A percentile compares a stretch with the other conserved stretches of the same genome.
Evolutionary conservation across 2,113 vertebrate species (phyloP).

Genomic region (Vireo altiloquus): DNA sequence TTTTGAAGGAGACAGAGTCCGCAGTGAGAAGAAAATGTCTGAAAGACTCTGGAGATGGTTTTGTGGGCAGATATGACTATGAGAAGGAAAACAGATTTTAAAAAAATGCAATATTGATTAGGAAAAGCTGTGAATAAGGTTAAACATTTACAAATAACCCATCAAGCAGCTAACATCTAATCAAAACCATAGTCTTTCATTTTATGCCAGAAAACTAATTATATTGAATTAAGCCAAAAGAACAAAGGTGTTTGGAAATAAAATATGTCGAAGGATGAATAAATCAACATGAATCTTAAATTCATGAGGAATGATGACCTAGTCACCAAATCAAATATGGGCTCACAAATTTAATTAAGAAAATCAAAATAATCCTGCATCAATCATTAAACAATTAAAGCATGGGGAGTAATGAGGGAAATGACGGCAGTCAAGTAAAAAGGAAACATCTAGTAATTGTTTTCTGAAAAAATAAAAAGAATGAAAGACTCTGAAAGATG

Average conservation of each 20-base stretch:
- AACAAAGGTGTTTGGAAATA: conserved; percentile 10
- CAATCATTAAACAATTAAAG: conserved; percentile 33
- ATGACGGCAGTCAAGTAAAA: background rate
- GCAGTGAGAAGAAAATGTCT: background rate
- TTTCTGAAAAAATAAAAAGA: background rate
- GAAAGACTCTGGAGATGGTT: background rate
- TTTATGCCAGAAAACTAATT: conserved; percentile 23
- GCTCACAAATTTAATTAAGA: conserved; percentile 32
- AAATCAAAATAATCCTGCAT: background rate
- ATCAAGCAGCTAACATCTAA: background rate
- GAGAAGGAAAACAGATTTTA: background rate
- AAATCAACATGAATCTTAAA: background rate
- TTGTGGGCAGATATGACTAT: background rate
- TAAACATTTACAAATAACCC: conserved; percentile 7
- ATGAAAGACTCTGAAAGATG: background rate
- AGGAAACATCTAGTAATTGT: background rate
- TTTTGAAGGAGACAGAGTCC: background rate
- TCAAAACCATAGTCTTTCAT: background rate
- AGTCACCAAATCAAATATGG: background rate
- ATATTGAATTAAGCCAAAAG: background rate
- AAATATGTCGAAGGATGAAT: background rate
- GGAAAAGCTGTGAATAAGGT: background rate
- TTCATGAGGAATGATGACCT: background rate
- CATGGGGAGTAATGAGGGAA: background rate
- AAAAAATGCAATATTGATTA: background rate